These are phyloP conservation scores for Pasiphila rectangulata DNA, from an alignment of 2,888 invertebrate species.

Conservation along the genomic window DNA sequence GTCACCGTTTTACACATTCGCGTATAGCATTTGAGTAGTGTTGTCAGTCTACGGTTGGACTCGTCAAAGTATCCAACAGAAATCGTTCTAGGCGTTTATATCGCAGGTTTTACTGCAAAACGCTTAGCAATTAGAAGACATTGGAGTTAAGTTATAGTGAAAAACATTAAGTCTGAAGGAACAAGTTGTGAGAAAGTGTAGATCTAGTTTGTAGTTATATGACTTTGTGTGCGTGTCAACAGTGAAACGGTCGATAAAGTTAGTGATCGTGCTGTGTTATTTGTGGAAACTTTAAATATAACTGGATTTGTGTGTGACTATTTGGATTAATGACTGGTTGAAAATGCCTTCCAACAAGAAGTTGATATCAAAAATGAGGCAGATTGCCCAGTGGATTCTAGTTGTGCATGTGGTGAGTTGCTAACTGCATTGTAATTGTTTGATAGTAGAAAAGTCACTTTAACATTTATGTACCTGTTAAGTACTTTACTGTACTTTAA, in stretches of 20 bases:
- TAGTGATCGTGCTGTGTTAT: conserved; percentile 69
- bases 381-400: conserved; percentile 72
- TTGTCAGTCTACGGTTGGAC: conserved; percentile 79
- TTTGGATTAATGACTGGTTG: conserved; percentile 45
- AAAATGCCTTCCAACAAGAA: conserved; percentile 77
- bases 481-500: background rate
- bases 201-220: conserved; percentile 58
- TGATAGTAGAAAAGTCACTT: conserved; percentile 2
- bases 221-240: conserved; percentile 75
- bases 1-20: conserved; percentile 82
- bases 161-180: conserved; percentile 55
- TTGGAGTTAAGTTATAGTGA: conserved; percentile 55
- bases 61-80: conserved; percentile 67
- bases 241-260: conserved; percentile 77
- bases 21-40: conserved; percentile 79
- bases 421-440: conserved; percentile 26
- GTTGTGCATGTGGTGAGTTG: conserved; percentile 75
- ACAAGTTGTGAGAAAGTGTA: conserved; percentile 75
- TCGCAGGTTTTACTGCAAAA: conserved; percentile 71
- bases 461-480: conserved; percentile 7
- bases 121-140: conserved; percentile 57
- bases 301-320: conserved; percentile 47
- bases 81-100: conserved; percentile 71
- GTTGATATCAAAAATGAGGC: conserved; percentile 69
- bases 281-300: conserved; percentile 67